phyloP scores from a whole-genome alignment of 2,113 vertebrate genomes.

The Oostethus manadensis region DNA sequence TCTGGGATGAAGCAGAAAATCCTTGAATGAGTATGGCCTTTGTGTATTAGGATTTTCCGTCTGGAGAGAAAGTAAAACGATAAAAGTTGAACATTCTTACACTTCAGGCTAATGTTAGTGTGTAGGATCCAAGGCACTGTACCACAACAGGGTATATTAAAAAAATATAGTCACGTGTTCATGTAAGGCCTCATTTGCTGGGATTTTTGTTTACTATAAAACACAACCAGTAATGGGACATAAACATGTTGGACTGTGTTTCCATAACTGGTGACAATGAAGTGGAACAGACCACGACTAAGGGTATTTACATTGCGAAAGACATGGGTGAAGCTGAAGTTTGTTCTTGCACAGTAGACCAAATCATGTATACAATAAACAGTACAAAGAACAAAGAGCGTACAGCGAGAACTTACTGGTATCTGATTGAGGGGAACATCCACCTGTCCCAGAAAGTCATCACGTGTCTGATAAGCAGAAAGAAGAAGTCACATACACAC shows the following conservation, averaged over 20 bases:
- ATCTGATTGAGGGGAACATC: constrained; percentile 93
- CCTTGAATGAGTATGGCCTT: constrained; percentile 95
- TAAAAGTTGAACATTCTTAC: constrained; percentile 13
- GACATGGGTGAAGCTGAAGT: constrained; percentile 29
- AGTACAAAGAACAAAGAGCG: background rate
- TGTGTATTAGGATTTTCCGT: constrained; percentile 91
- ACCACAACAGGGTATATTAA: constrained; percentile 12
- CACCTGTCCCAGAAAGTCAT: constrained; percentile 97
- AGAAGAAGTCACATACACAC: constrained; percentile 12
- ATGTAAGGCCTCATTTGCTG: constrained; percentile 18
- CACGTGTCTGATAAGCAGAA: constrained; percentile 80
- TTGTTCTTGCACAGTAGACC: constrained; percentile 6
- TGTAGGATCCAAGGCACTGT: background rate
- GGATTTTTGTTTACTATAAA: constrained; percentile 54
- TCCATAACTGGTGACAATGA: constrained; percentile 52
- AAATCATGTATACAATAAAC: background rate
- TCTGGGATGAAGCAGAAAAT: constrained; percentile 96
- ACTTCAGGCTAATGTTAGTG: background rate
- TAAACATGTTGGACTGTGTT: constrained; percentile 48
- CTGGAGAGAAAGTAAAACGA: constrained; percentile 71
- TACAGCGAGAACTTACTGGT: constrained; percentile 78
- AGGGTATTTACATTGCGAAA: constrained; percentile 25
- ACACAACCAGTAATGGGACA: constrained; percentile 38
- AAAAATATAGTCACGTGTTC: constrained; percentile 12
- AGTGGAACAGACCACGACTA: constrained; percentile 50